Base-by-base conservation (phyloP, 92 coral and sea anemone species). In the Phymanthus crucifer region DNA sequence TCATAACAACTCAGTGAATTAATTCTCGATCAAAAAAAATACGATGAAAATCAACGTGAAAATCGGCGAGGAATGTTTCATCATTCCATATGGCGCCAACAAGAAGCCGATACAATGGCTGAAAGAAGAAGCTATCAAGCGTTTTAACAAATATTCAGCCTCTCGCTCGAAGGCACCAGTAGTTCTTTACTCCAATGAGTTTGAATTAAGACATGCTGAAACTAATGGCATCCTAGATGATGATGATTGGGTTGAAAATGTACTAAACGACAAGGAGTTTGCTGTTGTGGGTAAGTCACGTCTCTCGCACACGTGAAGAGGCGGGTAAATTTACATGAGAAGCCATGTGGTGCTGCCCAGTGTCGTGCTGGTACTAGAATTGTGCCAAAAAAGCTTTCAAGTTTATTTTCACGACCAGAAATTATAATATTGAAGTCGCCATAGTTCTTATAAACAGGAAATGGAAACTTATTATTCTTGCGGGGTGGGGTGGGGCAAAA, bases 231-330 rank as follows among this genome's bases (percentile, higher is more conserved):
- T 80, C 35, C 66, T 93, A 21, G 74, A 71, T 21, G 71, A 48
- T 34, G 74, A 77, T 17, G 99, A 95, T 37, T 24, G 21, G 12
- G 82, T 95, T 50, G 69, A 70, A 43, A 92, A 93, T 21, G 98
- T 95, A 7, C 83, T 95, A 16, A 71, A 89, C 66, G 84, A 93
- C 92, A 90, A 87, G 83, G 99, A 86, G 7, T 93, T 95, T 83
- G 92, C 87, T 34, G 57, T 76, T 52, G 29, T 95, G 24, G 88
- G 95, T 90, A 64, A 75, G 77, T 54, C 13, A 38, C 45, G 45
- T 38, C 45, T 38, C 45, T 38, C 45, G 43, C 7, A 7, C 40
- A 37, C 40, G 40, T 38, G 43, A 38, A n/a, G n/a, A n/a, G n/a
- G n/a, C n/a, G n/a, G n/a, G n/a, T n/a, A n/a, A n/a, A n/a, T n/a